A percentile compares a stretch with the other conserved stretches of the same genome.
Conservation (phyloP, 1,140 invertebrate species). For the Listronotus oregonensis region DNA sequence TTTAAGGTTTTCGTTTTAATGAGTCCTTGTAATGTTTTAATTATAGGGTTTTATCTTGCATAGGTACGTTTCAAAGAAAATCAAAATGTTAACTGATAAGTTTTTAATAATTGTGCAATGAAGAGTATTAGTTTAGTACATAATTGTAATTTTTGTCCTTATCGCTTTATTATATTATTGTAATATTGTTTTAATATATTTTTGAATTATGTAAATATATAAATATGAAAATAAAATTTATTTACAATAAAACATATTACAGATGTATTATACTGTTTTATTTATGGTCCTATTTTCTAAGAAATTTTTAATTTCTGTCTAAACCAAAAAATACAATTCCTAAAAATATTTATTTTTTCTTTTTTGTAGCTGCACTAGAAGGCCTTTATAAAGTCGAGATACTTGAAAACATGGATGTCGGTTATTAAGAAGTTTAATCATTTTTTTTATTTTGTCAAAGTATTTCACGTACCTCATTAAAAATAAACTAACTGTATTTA, state of each 20-base stretch:
- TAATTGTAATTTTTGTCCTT: conserved; percentile 34
- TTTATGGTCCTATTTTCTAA: too few species aligned
- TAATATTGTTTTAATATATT: conserved; percentile 53
- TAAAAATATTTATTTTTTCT: too few species aligned
- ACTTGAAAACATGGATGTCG: too few species aligned
- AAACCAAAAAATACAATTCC: too few species aligned
- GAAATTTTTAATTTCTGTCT: too few species aligned
- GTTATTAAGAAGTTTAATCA: too few species aligned
- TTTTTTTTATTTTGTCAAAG: too few species aligned
- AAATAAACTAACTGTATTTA: too few species aligned
- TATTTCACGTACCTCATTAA: too few species aligned
- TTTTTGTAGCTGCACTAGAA: too few species aligned
- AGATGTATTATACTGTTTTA: background rate
- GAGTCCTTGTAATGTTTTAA: conserved; percentile 36
- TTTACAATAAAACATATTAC: conserved; percentile 50
- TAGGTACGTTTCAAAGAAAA: conserved; percentile 35
- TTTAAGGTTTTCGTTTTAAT: conserved; percentile 47
- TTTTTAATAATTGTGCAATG: conserved; percentile 25
- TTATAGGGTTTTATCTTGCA: conserved; percentile 22
- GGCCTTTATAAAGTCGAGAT: too few species aligned
- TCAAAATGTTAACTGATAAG: conserved; percentile 36
- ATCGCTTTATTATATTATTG: conserved; percentile 45
- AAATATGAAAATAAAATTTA: conserved; percentile 50
- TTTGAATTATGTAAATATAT: conserved; percentile 53
- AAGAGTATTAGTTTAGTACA: conserved; percentile 31